phyloP scores from a whole-genome alignment of 2,888 invertebrate species.

The Ochropleura plecta region DNA sequence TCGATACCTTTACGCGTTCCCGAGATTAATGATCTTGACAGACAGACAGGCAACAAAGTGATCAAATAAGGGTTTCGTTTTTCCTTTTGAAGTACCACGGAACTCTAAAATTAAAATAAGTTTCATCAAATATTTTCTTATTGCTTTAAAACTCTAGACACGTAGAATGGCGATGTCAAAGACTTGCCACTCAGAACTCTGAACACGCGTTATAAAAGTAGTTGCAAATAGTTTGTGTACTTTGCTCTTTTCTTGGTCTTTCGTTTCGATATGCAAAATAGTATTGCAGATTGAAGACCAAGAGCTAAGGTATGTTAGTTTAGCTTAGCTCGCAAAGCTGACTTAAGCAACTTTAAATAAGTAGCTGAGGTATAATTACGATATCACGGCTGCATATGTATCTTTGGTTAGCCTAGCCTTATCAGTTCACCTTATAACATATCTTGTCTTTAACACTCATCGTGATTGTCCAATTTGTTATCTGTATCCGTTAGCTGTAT shows the following conservation, averaged over 20 bases:
- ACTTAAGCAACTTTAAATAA: not conserved
- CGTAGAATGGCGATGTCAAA: not conserved
- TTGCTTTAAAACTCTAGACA: not conserved
- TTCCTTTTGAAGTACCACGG: too few relatives aligned
- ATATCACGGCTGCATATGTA: not conserved
- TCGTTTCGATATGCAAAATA: not conserved
- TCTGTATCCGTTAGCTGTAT: not conserved
- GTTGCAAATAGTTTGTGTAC: not conserved
- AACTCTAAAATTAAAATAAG: too few relatives aligned
- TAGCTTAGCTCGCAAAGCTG: too few relatives aligned
- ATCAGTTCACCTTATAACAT: not conserved
- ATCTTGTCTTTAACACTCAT: not conserved
- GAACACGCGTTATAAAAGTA: not conserved
- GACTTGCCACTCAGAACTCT: not conserved
- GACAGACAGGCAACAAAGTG: too few relatives aligned
- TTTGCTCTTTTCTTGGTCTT: not conserved
- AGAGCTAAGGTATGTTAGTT: too few relatives aligned
- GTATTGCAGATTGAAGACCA: too few relatives aligned
- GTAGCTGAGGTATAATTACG: not conserved
- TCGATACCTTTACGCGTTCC: too few relatives aligned
- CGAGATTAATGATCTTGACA: too few relatives aligned
- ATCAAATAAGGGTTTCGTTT: too few relatives aligned
- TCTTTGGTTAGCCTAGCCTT: not conserved
- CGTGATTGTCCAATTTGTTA: constrained; percentile 6
- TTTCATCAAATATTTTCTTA: not conserved